These are phyloP conservation scores for Hemaris fuciformis DNA, from an alignment of 2,888 invertebrate species.

Conservation along the genomic window DNA sequence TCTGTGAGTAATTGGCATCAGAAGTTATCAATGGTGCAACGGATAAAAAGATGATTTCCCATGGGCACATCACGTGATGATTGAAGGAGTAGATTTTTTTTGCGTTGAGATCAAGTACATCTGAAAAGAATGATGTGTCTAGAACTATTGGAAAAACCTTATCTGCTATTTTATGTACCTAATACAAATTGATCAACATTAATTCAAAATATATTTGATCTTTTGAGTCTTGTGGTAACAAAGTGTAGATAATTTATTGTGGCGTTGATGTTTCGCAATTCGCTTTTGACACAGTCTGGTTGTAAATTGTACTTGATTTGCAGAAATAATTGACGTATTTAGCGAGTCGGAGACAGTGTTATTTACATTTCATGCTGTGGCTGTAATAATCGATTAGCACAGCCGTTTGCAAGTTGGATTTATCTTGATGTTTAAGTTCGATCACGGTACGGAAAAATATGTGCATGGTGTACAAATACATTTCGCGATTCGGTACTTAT, in stretches of 20 bases:
- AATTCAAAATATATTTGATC: background rate
- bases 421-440: background rate
- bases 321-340: background rate
- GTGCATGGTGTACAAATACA: no score
- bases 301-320: background rate
- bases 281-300: background rate
- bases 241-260: background rate
- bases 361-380: background rate
- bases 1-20: no score
- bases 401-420: background rate
- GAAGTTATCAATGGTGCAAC: no score
- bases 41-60: no score
- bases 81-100: no score
- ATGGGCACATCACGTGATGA: no score
- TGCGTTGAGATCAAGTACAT: no score
- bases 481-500: no score
- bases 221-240: background rate
- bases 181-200: no score
- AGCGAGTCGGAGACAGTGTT: background rate
- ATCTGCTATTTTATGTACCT: no score
- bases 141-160: no score
- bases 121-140: no score
- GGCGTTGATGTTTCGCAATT: background rate
- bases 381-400: background rate
- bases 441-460: background rate